Conservation (phyloP, 2,113 vertebrate genomes). For the Junco hyemalis region DNA sequence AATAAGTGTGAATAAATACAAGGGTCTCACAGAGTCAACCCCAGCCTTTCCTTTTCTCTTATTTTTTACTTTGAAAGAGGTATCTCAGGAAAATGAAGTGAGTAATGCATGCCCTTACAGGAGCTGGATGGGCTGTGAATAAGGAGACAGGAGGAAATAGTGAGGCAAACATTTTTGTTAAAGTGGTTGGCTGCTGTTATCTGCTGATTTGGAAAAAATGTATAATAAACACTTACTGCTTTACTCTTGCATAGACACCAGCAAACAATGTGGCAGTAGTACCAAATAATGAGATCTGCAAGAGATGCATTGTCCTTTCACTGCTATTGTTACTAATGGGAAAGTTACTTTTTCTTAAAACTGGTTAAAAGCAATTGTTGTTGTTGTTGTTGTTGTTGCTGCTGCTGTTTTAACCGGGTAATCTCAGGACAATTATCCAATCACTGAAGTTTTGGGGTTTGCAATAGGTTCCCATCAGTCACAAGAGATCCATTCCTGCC, state of each 20-base stretch:
- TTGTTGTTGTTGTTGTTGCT: neutral
- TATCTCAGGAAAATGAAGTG: slow-evolving; percentile 81
- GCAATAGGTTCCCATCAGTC: neutral
- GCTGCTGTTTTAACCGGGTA: neutral
- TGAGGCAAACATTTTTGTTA: slow-evolving; percentile 67
- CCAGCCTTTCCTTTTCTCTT: slow-evolving; percentile 81
- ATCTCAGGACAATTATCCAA: neutral
- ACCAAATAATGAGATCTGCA: neutral
- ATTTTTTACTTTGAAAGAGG: slow-evolving; percentile 78
- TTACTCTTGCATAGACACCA: slow-evolving; percentile 23
- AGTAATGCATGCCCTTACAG: slow-evolving; percentile 86
- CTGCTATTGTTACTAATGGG: neutral
- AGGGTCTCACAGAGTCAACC: slow-evolving; percentile 88
- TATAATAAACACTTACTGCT: slow-evolving; percentile 53
- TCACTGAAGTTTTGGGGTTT: neutral
- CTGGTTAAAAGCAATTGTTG: neutral
- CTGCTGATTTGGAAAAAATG: slow-evolving; percentile 40
- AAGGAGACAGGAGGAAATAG: slow-evolving; percentile 38
- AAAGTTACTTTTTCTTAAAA: slow-evolving; percentile 7
- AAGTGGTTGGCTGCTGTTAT: slow-evolving; percentile 67
- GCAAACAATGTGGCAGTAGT: slow-evolving; percentile 1
- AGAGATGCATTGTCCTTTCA: neutral
- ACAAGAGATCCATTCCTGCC: neutral
- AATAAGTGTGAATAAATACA: slow-evolving; percentile 87
- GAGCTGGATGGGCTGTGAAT: slow-evolving; percentile 73